Evolutionary conservation across 2,113 vertebrate species (phyloP).

Genomic region (Heteronetta atricapilla): DNA sequence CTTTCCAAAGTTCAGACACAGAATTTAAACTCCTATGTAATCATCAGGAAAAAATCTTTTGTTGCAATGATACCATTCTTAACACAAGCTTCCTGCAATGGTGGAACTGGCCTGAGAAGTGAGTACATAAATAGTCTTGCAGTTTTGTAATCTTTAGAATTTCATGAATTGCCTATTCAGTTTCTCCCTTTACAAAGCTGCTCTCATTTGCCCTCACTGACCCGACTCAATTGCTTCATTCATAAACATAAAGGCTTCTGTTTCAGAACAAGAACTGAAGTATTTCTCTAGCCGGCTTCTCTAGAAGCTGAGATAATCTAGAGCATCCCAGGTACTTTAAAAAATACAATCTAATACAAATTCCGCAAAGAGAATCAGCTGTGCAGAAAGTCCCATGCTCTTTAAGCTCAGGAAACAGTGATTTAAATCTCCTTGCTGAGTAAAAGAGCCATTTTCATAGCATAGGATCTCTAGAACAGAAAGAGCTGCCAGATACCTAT

Average conservation of each 20-base stretch:
- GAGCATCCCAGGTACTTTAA: conserved; percentile 45
- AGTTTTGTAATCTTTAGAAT: conserved; percentile 51
- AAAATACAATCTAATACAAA: background rate
- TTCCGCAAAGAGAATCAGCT: background rate
- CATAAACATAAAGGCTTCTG: conserved; percentile 57
- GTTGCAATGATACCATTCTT: background rate
- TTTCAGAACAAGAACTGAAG: conserved; percentile 28
- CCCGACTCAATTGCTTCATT: conserved; percentile 47
- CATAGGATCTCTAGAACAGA: background rate
- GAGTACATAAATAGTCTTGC: conserved; percentile 35
- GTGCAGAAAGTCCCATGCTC: background rate
- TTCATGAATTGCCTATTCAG: conserved; percentile 66
- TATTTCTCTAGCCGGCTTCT: conserved; percentile 32
- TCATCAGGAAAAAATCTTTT: conserved; percentile 16
- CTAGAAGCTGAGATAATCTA: conserved; percentile 51
- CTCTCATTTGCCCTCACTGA: conserved; percentile 49
- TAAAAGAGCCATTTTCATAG: background rate
- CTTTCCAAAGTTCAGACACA: background rate
- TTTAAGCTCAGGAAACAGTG: background rate
- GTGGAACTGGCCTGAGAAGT: conserved; percentile 1
- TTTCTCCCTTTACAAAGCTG: conserved; percentile 34
- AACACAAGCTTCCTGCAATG: conserved; percentile 30
- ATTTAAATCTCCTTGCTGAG: background rate
- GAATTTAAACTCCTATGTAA: conserved; percentile 8
- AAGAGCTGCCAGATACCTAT: background rate